Evolutionary conservation across 2,113 vertebrate species (phyloP).

Genomic region (Prietella phreatophila): DNA sequence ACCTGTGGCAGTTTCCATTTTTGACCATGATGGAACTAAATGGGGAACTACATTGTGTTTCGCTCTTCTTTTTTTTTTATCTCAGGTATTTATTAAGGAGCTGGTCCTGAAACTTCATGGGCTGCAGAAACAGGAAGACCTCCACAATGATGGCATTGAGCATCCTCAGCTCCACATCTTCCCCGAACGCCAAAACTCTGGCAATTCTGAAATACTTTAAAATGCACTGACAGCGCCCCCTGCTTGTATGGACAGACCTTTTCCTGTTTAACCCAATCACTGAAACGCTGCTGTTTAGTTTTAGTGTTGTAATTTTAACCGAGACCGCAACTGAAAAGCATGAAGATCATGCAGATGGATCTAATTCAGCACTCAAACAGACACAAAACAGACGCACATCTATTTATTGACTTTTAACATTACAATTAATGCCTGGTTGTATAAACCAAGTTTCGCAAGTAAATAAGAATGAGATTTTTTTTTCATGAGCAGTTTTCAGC

Average conservation of each 20-base stretch:
- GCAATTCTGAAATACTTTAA: slow-evolving; percentile 60
- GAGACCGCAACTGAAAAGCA: slow-evolving; percentile 6
- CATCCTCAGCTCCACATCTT: slow-evolving; percentile 63
- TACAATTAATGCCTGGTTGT: background rate
- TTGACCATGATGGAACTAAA: background rate
- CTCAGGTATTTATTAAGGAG: slow-evolving; percentile 74
- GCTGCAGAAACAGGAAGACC: slow-evolving; percentile 77
- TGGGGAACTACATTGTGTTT: background rate
- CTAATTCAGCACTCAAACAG: background rate
- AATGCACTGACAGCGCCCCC: background rate
- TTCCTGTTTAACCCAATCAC: background rate
- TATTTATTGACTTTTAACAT: background rate
- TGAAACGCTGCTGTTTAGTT: background rate
- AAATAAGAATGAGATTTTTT: background rate
- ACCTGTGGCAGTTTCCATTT: background rate
- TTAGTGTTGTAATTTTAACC: slow-evolving; percentile 9
- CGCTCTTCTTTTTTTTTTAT: background rate
- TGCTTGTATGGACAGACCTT: slow-evolving; percentile 4
- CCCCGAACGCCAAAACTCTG: slow-evolving; percentile 47
- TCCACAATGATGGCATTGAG: slow-evolving; percentile 66
- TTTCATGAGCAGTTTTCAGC: background rate
- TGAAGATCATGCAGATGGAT: slow-evolving; percentile 5
- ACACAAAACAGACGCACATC: background rate
- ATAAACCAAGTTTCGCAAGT: background rate
- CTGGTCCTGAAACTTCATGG: slow-evolving; percentile 72